Base-by-base conservation (phyloP, 2,888 invertebrate genomes). In the Calameuta filiformis region DNA sequence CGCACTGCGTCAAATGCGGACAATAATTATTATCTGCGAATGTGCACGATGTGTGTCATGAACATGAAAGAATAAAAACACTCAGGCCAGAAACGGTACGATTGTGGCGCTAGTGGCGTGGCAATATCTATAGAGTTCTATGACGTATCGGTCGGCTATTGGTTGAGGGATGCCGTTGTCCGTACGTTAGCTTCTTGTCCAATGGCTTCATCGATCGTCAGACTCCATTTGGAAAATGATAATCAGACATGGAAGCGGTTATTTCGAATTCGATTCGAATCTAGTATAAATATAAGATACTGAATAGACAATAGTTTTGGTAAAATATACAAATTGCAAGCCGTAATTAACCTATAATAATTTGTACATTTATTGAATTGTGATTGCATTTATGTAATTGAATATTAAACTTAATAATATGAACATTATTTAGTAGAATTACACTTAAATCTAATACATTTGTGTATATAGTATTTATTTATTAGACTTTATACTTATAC, bases 1-100 rank as follows among this genome's bases (percentile, higher is more conserved):
- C 89, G 89, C 89, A 88, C 90, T 88, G 90, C 90, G 88, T 89
- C 87, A 85, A 87, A 87, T 88, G 87, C 88, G 83, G 83, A 34
- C 40, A 78, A 81, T 80, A 80, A 82, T 78, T 82, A 79, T 81
- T 79, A 84, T 87, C 86, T 84, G 80, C 85, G 81, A 84, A 86
- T 84, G 82, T 86, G 85, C 86, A 82, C 86, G 88, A 86, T 85
- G 81, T 85, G 85, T 86, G 84, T 84, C 88, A 85, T 85, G 56
- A 56, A 56, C 56, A 56, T 56, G 85, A 89, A 86, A 83, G 86
- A 86, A 81, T 84, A 84, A 86, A 84, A 82, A 80, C 82, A 87
- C 79, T 83, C 79, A 83, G 84, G 79, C 81, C 79, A 84, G 76
- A 82, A 85, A 85, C 83, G 81, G 85, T 85, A 82, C 77, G 81